Evolutionary conservation across 2,113 vertebrate genomes (phyloP).

Genomic region (Tylochromis polylepis): DNA sequence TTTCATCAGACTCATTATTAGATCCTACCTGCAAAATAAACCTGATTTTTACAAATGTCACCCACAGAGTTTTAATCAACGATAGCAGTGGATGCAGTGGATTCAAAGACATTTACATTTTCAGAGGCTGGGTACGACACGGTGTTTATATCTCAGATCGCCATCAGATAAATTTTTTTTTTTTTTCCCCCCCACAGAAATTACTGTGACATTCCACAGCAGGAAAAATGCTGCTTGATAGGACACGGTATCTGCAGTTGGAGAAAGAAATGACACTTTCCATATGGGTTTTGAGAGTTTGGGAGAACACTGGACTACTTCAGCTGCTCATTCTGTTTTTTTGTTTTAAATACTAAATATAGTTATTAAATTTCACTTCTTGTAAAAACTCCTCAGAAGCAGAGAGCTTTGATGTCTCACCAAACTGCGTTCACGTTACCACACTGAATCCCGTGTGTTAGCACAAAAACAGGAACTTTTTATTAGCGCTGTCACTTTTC

Average conservation of each 20-base stretch:
- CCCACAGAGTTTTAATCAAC: not conserved
- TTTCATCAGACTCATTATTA: not conserved
- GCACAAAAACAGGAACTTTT: not conserved
- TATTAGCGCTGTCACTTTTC: not conserved
- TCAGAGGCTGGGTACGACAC: not conserved
- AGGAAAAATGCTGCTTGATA: not conserved
- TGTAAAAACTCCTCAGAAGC: not conserved
- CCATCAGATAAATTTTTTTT: rapidly evolving
- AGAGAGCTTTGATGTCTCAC: not conserved
- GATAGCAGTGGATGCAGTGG: not conserved
- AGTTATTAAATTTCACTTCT: not conserved
- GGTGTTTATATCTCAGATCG: not conserved
- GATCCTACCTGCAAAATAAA: not conserved
- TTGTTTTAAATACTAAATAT: not conserved
- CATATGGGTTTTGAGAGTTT: not conserved
- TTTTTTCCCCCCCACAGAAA: not conserved
- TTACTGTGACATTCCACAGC: not conserved
- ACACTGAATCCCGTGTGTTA: not conserved
- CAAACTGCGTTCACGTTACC: not conserved
- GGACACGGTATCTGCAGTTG: not conserved
- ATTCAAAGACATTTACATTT: not conserved
- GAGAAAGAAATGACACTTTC: not conserved
- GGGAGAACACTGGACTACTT: not conserved
- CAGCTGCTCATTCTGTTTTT: not conserved
- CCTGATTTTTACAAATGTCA: not conserved